Percentiles rank a stretch among this genome's conserved stretches.
Conservation (phyloP, 2,888 invertebrate species). For the Chirona hameri region DNA sequence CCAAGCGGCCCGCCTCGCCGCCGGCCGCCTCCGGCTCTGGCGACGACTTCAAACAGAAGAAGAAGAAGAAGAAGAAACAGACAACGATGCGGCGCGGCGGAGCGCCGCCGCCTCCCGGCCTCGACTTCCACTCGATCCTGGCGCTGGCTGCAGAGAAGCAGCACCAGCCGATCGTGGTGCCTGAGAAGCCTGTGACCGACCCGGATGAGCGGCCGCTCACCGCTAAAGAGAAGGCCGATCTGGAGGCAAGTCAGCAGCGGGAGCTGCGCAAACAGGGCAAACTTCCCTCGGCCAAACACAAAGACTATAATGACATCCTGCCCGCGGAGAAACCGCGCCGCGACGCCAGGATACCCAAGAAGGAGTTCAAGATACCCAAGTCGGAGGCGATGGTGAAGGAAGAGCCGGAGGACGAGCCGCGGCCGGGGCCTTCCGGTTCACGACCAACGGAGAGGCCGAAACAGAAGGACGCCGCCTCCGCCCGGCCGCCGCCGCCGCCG, state of each 20-base stretch:
- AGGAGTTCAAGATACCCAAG: background rate
- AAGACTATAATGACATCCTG: background rate
- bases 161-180: conserved; percentile 32
- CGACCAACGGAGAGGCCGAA: background rate
- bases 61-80: background rate
- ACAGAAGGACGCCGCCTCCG: background rate
- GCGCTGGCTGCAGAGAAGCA: conserved; percentile 33
- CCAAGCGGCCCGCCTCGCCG: background rate
- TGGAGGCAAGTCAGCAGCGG: conserved; percentile 58
- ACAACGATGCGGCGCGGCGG: background rate
- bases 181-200: background rate
- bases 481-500: background rate
- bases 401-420: background rate
- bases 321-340: background rate
- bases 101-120: conserved; percentile 4
- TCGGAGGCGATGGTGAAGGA: background rate
- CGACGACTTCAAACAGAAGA: background rate
- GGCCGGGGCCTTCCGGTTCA: background rate
- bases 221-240: conserved; percentile 71
- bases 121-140: conserved; percentile 33
- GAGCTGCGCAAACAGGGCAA: conserved; percentile 40
- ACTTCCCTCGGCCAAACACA: conserved; percentile 40
- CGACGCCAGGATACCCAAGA: background rate
- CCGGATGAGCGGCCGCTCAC: conserved; percentile 70
- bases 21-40: background rate